Base-by-base conservation (phyloP, 2,797 vertebrate genomes). In the Gymnoscopelus braueri region DNA sequence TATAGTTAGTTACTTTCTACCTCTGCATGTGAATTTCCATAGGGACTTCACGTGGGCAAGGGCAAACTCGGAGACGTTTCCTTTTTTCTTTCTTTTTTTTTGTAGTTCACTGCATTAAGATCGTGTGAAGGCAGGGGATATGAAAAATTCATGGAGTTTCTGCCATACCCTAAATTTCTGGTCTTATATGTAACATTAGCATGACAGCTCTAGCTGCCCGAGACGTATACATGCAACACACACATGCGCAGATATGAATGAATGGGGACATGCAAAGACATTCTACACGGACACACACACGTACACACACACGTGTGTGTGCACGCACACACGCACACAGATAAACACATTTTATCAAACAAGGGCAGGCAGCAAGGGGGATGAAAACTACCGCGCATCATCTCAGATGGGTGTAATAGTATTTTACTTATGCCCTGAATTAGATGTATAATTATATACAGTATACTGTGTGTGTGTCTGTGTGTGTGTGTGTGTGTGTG, bases 121-220 rank as follows among this genome's bases (percentile, higher is more conserved):
- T 49, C 14, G 12, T 49, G 29, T 62, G 67, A 12, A 48, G 1
- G 60, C 60, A 4, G 51, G 51, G 14, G 8, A 26, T 32, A 69
- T 69, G 39, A 63, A 69, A 55, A 32, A 26, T 29, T 12, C 35
- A 60, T 48, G 50, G 26, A 12, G 39, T 23, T 32, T 48, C 19
- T 9, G 47, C 67, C 52, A 63, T 29, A 55, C 26, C 13, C 44
- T 63, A 56, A 49, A 63, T 62, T 44, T 48, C 39, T 56, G 19
- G n/a, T 47, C 59, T 62, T 29, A 44, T 10, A 52, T 53, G 50
- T 56, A 63, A 68, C 29, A 60, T 55, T 61, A 61, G 32, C 67
- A 54, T 61, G 35, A 61, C 32, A 67, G 58, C 57, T n/a, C 14
- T 19, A 19, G 19, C 19, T 6, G 13, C 19, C 19, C 2, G 11